Percentiles rank a stretch among this genome's conserved stretches.
Evolutionary conservation across 2,888 invertebrate species (phyloP).

Genomic region (Lasius fuliginosus): DNA sequence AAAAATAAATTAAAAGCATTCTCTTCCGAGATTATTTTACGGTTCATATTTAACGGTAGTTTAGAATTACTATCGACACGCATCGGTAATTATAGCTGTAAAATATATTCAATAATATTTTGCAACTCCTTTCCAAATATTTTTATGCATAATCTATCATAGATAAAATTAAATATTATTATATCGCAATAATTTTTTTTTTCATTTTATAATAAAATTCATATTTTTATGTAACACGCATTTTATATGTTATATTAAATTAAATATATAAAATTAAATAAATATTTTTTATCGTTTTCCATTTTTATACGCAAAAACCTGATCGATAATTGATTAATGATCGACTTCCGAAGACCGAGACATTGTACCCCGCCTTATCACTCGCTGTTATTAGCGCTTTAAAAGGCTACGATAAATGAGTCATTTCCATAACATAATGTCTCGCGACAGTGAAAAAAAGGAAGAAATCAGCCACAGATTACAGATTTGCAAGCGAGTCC

Average conservation of each 20-base stretch:
- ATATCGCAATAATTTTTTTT: neutral
- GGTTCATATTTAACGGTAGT: neutral
- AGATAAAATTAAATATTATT: neutral
- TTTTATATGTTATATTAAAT: neutral
- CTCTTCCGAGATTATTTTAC: neutral
- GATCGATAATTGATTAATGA: neutral
- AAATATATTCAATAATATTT: neutral
- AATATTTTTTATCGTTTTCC: neutral
- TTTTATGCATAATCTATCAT: neutral
- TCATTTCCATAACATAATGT: constrained; percentile 41
- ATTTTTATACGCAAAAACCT: neutral
- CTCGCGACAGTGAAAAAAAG: neutral
- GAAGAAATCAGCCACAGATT: constrained; percentile 12
- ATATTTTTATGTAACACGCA: neutral
- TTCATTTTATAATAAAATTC: neutral
- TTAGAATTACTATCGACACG: neutral
- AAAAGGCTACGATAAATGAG: constrained; percentile 44
- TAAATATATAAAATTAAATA: neutral
- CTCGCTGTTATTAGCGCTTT: constrained; percentile 14
- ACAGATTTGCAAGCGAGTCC: neutral
- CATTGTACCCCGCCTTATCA: constrained; percentile 21
- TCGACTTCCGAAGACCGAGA: constrained; percentile 12
- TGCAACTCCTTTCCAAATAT: neutral
- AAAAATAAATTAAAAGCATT: neutral
- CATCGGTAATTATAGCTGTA: neutral